Percentiles rank a stretch among this genome's conserved stretches.
Evolutionary conservation across 2,888 invertebrate species (phyloP).

Genomic region (Ectropis crepuscularia): DNA sequence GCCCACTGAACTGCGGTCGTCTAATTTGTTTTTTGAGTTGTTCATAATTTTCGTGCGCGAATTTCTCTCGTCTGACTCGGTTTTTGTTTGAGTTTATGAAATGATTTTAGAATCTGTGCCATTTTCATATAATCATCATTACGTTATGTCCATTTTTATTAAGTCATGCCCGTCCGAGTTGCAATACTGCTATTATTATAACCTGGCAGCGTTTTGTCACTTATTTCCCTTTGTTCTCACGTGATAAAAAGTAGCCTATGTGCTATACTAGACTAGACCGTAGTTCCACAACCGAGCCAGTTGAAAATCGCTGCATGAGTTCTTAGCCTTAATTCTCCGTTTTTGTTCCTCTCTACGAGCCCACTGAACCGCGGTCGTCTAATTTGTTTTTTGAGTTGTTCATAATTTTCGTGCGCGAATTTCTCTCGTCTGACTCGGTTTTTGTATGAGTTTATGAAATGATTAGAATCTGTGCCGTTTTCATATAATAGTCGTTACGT

Average conservation of each 20-base stretch:
- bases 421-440: constrained; percentile 37
- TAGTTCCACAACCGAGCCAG: no score
- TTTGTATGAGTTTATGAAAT: constrained; percentile 21
- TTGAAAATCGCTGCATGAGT: no score
- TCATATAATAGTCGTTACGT: constrained; percentile 4
- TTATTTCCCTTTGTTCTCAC: no score
- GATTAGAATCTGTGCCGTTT: constrained; percentile 7
- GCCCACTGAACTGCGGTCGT: constrained; percentile 50
- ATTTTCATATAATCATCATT: constrained; percentile 2
- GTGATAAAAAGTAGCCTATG: no score
- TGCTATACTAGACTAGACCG: no score
- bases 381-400: constrained; percentile 54
- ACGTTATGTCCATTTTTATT: neutral
- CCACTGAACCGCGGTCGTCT: constrained; percentile 49
- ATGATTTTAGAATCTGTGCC: constrained; percentile 8
- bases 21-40: constrained; percentile 55
- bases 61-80: constrained; percentile 41
- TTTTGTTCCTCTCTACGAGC: constrained; percentile 53
- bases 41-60: constrained; percentile 40
- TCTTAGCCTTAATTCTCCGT: constrained; percentile 71
- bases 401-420: constrained; percentile 44
- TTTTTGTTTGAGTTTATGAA: constrained; percentile 23
- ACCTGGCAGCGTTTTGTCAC: no score
- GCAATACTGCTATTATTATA: no score
- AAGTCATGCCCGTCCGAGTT: neutral